phyloP scores from a whole-genome alignment of 2,888 invertebrate genomes.

The Sthenelais limicola region DNA sequence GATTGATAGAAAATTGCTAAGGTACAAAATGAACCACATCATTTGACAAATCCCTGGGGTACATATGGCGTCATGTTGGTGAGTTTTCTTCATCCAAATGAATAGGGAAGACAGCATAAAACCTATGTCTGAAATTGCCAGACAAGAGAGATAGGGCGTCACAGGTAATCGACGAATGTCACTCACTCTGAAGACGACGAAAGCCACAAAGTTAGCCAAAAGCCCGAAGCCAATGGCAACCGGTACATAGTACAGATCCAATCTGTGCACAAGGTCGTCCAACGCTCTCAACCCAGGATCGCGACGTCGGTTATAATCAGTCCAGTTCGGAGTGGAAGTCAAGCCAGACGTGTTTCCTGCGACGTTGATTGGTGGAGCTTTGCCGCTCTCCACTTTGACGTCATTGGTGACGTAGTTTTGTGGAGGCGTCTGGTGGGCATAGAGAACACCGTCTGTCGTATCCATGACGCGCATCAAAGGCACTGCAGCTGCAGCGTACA shows the following conservation, averaged over 20 bases:
- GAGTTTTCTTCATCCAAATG: conserved; percentile 25
- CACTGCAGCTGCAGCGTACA: conserved; percentile 28
- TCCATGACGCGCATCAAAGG: not conserved
- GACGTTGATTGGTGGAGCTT: not conserved
- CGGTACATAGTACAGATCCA: conserved; percentile 27
- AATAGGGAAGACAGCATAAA: conserved; percentile 20
- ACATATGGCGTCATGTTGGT: conserved; percentile 11
- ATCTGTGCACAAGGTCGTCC: conserved; percentile 17
- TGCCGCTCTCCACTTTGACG: conserved; percentile 3
- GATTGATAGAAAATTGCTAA: conserved; percentile 30
- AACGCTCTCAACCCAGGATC: conserved; percentile 3
- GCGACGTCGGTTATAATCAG: conserved; percentile 8
- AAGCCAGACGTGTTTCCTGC: not conserved
- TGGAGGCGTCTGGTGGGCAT: conserved; percentile 4
- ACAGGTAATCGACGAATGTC: conserved; percentile 12
- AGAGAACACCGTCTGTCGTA: not conserved
- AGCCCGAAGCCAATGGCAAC: conserved; percentile 17
- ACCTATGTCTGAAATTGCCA: conserved; percentile 27
- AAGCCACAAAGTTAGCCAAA: conserved; percentile 29
- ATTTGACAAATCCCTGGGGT: conserved; percentile 34
- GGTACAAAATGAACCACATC: conserved; percentile 21
- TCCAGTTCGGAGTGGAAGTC: conserved; percentile 1
- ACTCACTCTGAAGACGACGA: conserved; percentile 14
- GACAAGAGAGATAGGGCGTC: conserved; percentile 23
- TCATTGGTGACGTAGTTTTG: not conserved